Conservation (phyloP, 2,888 invertebrate genomes). For the Neuroscelio doddi region DNA sequence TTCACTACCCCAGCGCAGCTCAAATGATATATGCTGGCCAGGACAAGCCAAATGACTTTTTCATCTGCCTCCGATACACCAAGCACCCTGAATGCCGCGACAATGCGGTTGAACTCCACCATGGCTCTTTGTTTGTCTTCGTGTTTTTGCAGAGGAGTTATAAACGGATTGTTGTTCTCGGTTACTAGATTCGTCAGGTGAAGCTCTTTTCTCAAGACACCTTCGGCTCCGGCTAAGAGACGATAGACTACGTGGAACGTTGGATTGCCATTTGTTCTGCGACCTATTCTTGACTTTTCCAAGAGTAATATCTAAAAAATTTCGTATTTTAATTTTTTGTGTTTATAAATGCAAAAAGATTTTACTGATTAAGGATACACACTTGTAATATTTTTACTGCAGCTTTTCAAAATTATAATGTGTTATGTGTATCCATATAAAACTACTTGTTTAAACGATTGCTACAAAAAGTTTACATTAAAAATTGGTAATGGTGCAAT, state of each 20-base stretch:
- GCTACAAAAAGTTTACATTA: too few relatives aligned
- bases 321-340: background rate
- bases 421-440: too few relatives aligned
- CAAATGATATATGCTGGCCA: slow-evolving; percentile 95
- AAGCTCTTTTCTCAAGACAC: slow-evolving; percentile 85
- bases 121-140: slow-evolving; percentile 87
- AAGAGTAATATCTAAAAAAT: slow-evolving; percentile 77
- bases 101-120: slow-evolving; percentile 86
- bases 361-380: too few relatives aligned
- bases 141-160: slow-evolving; percentile 83
- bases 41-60: slow-evolving; percentile 87
- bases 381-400: too few relatives aligned
- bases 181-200: slow-evolving; percentile 82
- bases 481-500: too few relatives aligned
- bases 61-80: slow-evolving; percentile 85
- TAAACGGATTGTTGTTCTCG: slow-evolving; percentile 84
- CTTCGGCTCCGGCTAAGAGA: slow-evolving; percentile 88
- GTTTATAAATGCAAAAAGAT: background rate
- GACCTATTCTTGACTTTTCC: slow-evolving; percentile 83
- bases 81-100: slow-evolving; percentile 83
- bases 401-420: too few relatives aligned
- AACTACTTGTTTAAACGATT: too few relatives aligned
- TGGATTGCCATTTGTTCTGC: slow-evolving; percentile 81
- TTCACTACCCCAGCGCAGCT: slow-evolving; percentile 89
- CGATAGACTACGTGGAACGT: slow-evolving; percentile 80